Percentiles rank a stretch among this genome's conserved stretches.
phyloP scores from a whole-genome alignment of 2,113 vertebrate species.

The Seriola quinqueradiata region DNA sequence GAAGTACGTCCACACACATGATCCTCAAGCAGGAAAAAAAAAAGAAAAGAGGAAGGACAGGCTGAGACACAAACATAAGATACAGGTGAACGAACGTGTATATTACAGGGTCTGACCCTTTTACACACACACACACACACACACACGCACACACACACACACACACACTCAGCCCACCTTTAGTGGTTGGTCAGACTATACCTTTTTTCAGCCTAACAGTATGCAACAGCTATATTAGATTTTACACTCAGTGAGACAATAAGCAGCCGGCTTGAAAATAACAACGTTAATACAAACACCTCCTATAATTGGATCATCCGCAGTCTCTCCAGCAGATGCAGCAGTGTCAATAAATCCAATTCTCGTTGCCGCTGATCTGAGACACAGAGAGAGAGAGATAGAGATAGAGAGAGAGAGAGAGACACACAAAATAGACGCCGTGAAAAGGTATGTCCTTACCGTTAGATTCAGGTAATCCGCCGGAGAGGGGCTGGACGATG shows the following conservation, averaged over 20 bases:
- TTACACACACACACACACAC: background rate
- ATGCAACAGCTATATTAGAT: constrained; percentile 3
- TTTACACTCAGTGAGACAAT: background rate
- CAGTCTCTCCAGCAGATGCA: constrained; percentile 52
- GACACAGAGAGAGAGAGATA: background rate
- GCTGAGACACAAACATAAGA: constrained; percentile 1
- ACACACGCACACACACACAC: constrained; percentile 1
- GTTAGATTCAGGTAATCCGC: constrained; percentile 15
- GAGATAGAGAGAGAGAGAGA: background rate
- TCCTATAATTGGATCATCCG: constrained; percentile 23
- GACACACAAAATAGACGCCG: too few species aligned
- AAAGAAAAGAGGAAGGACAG: constrained; percentile 3
- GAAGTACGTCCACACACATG: constrained; percentile 6
- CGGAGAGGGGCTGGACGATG: background rate
- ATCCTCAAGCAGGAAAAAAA: background rate
- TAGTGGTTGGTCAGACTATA: background rate
- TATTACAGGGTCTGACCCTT: constrained; percentile 13
- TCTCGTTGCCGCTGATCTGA: background rate
- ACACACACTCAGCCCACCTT: constrained; percentile 18
- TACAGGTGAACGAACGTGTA: background rate
- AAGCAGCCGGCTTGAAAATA: background rate
- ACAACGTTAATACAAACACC: background rate
- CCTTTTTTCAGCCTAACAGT: background rate
- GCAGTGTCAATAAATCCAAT: constrained; percentile 38
- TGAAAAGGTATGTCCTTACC: constrained; percentile 50